These are phyloP conservation scores for Acrocephalus scirpaceus DNA, from an alignment of 2,797 vertebrate species.

Conservation along the genomic window DNA sequence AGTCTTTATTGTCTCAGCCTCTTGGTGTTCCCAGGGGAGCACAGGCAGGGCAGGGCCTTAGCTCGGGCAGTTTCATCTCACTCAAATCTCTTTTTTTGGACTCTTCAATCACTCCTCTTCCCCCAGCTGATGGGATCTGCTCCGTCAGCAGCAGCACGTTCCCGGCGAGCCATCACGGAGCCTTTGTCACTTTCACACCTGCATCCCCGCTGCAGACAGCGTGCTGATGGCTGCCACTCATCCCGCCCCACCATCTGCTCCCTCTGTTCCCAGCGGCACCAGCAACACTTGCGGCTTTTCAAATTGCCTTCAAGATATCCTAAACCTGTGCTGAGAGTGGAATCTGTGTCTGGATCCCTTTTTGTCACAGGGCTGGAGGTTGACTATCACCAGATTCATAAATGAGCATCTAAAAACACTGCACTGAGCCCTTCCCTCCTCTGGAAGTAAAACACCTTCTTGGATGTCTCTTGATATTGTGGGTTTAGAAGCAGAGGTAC, in stretches of 20 bases:
- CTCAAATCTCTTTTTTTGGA: neutral
- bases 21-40: neutral
- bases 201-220: neutral
- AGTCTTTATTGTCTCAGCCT: neutral
- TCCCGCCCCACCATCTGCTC: neutral
- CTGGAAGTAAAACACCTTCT: neutral
- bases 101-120: neutral
- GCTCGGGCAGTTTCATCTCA: neutral
- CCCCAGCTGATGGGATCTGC: neutral
- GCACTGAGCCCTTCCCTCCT: neutral
- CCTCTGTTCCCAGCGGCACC: neutral
- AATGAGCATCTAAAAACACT: neutral
- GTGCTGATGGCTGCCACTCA: neutral
- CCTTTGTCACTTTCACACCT: neutral
- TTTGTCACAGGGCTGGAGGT: neutral
- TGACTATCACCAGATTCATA: neutral
- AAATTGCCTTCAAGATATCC: neutral
- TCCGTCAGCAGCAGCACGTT: neutral
- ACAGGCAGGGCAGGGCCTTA: neutral
- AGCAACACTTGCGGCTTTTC: neutral
- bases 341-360: neutral
- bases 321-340: neutral
- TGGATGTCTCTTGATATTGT: too few relatives aligned
- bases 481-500: neutral
- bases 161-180: neutral